A percentile compares a stretch with the other conserved stretches of the same genome.
Evolutionary conservation across 1,140 invertebrate genomes (phyloP).

Genomic region (Aethina tumida): DNA sequence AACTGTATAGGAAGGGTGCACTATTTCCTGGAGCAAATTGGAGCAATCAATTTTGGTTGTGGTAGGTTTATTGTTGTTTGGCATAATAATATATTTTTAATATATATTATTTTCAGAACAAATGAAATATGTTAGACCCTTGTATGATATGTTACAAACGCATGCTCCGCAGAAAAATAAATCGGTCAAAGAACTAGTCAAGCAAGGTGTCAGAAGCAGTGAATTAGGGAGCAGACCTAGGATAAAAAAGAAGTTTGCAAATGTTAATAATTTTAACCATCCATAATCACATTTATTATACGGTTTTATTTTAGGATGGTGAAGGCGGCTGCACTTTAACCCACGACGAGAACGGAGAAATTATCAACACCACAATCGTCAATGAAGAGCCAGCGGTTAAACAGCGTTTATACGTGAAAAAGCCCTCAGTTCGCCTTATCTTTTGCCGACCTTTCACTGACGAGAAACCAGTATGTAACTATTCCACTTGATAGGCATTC

Average conservation of each 20-base stretch:
- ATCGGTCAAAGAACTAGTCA: slow-evolving; percentile 5
- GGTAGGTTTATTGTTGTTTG: slow-evolving; percentile 34
- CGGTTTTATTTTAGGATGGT: slow-evolving; percentile 36
- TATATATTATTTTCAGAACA: slow-evolving; percentile 28
- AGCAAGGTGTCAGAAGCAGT: not conserved
- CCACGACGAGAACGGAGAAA: slow-evolving; percentile 46
- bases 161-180: slow-evolving; percentile 6
- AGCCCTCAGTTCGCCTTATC: slow-evolving; percentile 37
- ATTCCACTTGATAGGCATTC: slow-evolving; percentile 2
- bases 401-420: slow-evolving; percentile 27
- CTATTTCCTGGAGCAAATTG: slow-evolving; percentile 50
- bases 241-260: slow-evolving; percentile 29
- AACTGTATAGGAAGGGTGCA: slow-evolving; percentile 53
- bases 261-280: slow-evolving; percentile 26
- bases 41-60: slow-evolving; percentile 57
- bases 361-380: slow-evolving; percentile 37
- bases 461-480: slow-evolving; percentile 38
- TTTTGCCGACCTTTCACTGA: slow-evolving; percentile 43
- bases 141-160: slow-evolving; percentile 26
- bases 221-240: slow-evolving; percentile 16
- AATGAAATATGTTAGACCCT: slow-evolving; percentile 34
- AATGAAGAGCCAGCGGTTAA: slow-evolving; percentile 32
- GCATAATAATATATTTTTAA: slow-evolving; percentile 13
- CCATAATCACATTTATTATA: too few species aligned
- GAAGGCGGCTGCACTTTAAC: slow-evolving; percentile 53